phyloP scores from a whole-genome alignment of 2,113 vertebrate species.

The Nothobranchius furzeri region DNA sequence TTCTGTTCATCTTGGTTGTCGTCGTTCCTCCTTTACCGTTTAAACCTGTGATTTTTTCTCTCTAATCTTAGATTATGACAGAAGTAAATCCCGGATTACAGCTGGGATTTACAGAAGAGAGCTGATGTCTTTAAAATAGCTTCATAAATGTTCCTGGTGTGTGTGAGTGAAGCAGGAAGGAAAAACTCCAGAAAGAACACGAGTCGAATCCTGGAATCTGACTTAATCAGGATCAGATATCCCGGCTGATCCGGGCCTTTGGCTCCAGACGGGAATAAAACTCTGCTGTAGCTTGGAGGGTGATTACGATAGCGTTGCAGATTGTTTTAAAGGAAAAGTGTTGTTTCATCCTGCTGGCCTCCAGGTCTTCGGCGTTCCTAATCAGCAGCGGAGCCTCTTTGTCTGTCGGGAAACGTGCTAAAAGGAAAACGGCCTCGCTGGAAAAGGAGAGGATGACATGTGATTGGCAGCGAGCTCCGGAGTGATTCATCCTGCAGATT shows the following conservation, averaged over 20 bases:
- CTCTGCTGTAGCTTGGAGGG: neutral
- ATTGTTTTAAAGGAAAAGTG: slow-evolving; percentile 3
- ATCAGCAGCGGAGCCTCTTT: slow-evolving; percentile 59
- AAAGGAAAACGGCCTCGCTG: slow-evolving; percentile 52
- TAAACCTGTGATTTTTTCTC: too few relatives aligned
- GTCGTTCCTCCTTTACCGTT: too few relatives aligned
- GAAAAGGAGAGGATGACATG: slow-evolving; percentile 41
- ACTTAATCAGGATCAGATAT: slow-evolving; percentile 37
- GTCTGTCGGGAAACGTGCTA: slow-evolving; percentile 68
- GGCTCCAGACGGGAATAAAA: slow-evolving; percentile 11
- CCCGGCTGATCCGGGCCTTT: slow-evolving; percentile 17
- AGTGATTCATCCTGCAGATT: slow-evolving; percentile 54
- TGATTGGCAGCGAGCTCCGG: slow-evolving; percentile 58
- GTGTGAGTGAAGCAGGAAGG: neutral
- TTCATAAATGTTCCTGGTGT: too few relatives aligned
- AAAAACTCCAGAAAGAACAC: neutral
- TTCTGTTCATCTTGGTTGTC: too few relatives aligned
- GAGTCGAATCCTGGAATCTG: neutral
- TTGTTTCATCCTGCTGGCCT: neutral
- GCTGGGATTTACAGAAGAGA: too few relatives aligned
- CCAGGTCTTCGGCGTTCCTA: slow-evolving; percentile 19
- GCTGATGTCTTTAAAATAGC: too few relatives aligned
- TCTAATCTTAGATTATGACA: too few relatives aligned
- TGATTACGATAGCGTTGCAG: neutral
- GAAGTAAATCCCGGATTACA: too few relatives aligned